These are phyloP conservation scores for Psilopsiagon aymara DNA, from an alignment of 2,113 vertebrate genomes.

Conservation along the genomic window DNA sequence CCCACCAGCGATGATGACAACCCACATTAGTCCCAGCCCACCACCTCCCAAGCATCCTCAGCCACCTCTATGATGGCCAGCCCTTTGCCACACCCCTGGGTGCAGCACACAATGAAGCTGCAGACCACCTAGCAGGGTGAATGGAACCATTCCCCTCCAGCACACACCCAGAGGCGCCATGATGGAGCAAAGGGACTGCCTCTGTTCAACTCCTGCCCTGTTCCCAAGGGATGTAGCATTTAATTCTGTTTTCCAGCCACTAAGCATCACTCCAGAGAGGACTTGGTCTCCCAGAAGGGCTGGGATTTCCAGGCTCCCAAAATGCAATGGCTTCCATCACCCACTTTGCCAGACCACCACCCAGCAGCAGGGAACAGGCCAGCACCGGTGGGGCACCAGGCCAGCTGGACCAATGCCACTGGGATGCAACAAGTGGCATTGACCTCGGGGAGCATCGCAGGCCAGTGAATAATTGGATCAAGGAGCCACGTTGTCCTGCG, in stretches of 20 bases:
- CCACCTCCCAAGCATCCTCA: not conserved
- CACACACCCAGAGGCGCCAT: fast-evolving
- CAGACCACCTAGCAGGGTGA: not conserved
- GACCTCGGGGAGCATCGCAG: not conserved
- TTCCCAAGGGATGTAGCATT: not conserved
- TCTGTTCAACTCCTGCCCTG: not conserved
- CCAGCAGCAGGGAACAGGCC: fast-evolving
- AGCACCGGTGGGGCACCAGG: not conserved
- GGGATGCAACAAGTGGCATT: not conserved
- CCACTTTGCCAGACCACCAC: fast-evolving
- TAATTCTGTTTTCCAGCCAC: not conserved
- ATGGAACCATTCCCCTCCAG: fast-evolving
- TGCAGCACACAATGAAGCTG: fast-evolving
- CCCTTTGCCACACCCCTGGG: not conserved
- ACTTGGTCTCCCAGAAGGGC: not conserved
- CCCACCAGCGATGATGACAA: fast-evolving
- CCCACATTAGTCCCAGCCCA: not conserved
- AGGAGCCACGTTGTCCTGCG: not conserved
- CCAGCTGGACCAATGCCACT: fast-evolving
- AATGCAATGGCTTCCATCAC: fast-evolving
- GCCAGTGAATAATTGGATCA: not conserved
- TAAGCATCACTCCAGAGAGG: not conserved
- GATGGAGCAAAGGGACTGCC: fast-evolving
- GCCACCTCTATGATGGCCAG: fast-evolving
- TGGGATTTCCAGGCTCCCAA: not conserved